phyloP scores from a whole-genome alignment of 1,140 invertebrate species.

The Magallana angulata region DNA sequence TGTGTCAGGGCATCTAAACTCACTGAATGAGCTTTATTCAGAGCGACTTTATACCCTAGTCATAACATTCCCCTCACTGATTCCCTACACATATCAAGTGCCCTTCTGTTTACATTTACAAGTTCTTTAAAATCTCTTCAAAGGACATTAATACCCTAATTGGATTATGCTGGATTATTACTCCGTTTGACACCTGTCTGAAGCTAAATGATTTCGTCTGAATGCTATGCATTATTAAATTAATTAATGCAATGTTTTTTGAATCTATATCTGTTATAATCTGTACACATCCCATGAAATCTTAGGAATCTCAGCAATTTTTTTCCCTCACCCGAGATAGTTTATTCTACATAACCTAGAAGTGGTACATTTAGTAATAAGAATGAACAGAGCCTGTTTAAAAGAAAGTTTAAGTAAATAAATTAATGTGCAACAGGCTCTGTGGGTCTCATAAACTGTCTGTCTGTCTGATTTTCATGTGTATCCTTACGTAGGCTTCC shows the following conservation, averaged over 20 bases:
- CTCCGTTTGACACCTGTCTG: conserved; percentile 10
- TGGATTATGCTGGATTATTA: conserved; percentile 5
- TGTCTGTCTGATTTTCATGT: too few relatives aligned
- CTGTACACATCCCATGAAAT: background rate
- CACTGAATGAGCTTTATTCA: conserved; percentile 27
- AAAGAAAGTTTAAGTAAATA: too few relatives aligned
- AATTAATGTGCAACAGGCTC: too few relatives aligned
- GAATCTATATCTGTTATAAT: background rate
- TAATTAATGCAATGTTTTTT: background rate
- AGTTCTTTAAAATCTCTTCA: conserved; percentile 24
- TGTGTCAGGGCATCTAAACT: background rate
- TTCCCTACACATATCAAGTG: conserved; percentile 19
- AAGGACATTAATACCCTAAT: background rate
- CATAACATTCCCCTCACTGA: background rate
- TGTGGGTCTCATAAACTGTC: too few relatives aligned
- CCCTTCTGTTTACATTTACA: conserved; percentile 20
- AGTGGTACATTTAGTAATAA: too few relatives aligned
- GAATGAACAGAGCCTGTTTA: too few relatives aligned
- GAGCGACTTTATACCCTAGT: conserved; percentile 1
- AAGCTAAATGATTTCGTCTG: background rate
- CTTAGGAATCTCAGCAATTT: background rate
- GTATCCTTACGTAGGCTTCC: too few relatives aligned
- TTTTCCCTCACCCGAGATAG: background rate
- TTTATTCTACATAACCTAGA: background rate
- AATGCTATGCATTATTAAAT: background rate